Evolutionary conservation across 2,888 invertebrate species (phyloP).

Genomic region (Pristionchus exspectatus): DNA sequence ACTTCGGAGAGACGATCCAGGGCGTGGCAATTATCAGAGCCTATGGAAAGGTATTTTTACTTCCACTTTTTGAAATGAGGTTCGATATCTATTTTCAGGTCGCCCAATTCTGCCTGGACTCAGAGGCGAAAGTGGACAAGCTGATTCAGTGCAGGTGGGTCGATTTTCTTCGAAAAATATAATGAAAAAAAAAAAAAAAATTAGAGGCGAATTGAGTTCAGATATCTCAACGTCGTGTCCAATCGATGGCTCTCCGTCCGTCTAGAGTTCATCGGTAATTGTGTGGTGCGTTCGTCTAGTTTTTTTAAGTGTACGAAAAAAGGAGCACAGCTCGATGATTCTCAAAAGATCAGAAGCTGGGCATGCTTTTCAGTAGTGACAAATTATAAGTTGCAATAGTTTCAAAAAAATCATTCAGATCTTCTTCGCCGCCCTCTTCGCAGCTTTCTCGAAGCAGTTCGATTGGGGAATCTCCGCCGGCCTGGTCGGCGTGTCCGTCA

Average conservation of each 20-base stretch:
- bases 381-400: neutral
- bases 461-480: constrained; percentile 80
- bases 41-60: constrained; percentile 65
- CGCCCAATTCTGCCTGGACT: constrained; percentile 24
- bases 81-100: neutral
- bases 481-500: constrained; percentile 82
- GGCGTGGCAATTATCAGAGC: constrained; percentile 80
- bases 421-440: constrained; percentile 91
- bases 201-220: neutral
- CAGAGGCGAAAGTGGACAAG: constrained; percentile 42
- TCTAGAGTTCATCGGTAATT: constrained; percentile 95
- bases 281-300: constrained; percentile 85
- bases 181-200: too few species aligned
- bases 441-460: constrained; percentile 83
- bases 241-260: constrained; percentile 91
- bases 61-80: too few species aligned
- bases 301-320: too few species aligned
- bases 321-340: too few species aligned
- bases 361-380: constrained; percentile 83
- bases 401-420: constrained; percentile 62
- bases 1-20: constrained; percentile 80
- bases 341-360: too few species aligned
- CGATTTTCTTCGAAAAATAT: too few species aligned
- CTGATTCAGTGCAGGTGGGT: constrained; percentile 53
- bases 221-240: constrained; percentile 70